Evolutionary conservation across 1,140 invertebrate genomes (phyloP).

Genomic region (Caerostris extrusa): DNA sequence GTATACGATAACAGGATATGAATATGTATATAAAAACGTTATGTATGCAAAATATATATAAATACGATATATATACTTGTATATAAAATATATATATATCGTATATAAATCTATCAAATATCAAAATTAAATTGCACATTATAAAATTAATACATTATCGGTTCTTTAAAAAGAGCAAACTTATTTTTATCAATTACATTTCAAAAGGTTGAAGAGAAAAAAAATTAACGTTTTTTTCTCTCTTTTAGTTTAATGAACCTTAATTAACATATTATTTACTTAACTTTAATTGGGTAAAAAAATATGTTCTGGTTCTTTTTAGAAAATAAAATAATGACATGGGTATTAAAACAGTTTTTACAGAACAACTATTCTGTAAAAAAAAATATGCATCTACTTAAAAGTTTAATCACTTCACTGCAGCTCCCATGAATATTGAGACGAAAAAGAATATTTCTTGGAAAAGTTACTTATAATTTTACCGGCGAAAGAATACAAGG

Average conservation of each 20-base stretch:
- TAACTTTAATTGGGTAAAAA: not conserved
- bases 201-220: too few species aligned
- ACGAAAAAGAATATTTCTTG: not conserved
- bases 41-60: too few species aligned
- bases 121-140: too few species aligned
- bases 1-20: too few species aligned
- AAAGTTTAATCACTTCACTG: constrained; percentile 2
- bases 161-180: too few species aligned
- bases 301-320: too few species aligned
- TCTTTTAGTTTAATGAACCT: not conserved
- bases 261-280: constrained; percentile 13
- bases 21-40: too few species aligned
- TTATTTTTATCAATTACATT: too few species aligned
- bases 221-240: not conserved
- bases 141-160: too few species aligned
- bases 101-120: too few species aligned
- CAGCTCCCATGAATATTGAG: not conserved
- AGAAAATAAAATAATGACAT: not conserved
- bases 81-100: too few species aligned
- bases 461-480: not conserved
- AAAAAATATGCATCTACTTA: not conserved
- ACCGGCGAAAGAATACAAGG: not conserved
- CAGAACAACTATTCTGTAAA: not conserved
- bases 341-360: not conserved
- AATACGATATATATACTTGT: too few species aligned